A percentile compares a stretch with the other conserved stretches of the same genome.
These are phyloP conservation scores for Drosophila mayaguana DNA, from an alignment of 2,888 invertebrate genomes.

Conservation along the genomic window DNA sequence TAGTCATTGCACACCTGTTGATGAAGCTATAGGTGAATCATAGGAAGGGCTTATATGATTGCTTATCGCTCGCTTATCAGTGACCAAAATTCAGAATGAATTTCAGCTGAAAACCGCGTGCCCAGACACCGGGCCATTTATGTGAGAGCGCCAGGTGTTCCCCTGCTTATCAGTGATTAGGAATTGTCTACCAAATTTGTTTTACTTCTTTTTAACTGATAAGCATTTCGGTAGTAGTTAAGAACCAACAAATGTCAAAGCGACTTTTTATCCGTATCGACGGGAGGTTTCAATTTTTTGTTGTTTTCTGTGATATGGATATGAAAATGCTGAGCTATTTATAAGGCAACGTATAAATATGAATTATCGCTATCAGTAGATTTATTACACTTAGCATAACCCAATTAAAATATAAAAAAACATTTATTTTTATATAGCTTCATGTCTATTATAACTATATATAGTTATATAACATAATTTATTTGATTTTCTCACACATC, in stretches of 20 bases:
- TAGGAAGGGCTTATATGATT: neutral
- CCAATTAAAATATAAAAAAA: neutral
- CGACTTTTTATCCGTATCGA: neutral
- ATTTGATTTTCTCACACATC: neutral
- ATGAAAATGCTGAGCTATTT: slow-evolving; percentile 7
- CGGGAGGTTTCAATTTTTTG: neutral
- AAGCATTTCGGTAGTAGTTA: slow-evolving; percentile 14
- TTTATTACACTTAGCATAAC: too few species aligned
- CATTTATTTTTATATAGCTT: neutral
- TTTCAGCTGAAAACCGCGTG: neutral
- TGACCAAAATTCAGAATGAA: slow-evolving; percentile 56
- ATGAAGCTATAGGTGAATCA: slow-evolving; percentile 46
- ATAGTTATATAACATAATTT: neutral
- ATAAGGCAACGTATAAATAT: neutral
- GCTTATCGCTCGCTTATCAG: slow-evolving; percentile 45
- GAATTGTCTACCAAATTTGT: slow-evolving; percentile 42
- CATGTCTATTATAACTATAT: too few species aligned
- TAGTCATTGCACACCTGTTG: slow-evolving; percentile 46
- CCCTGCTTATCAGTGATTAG: slow-evolving; percentile 45
- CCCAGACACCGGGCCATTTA: slow-evolving; percentile 3
- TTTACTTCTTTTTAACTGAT: slow-evolving; percentile 29
- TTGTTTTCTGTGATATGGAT: neutral
- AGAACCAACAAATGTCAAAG: slow-evolving; percentile 4
- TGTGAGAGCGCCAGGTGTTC: slow-evolving; percentile 46
- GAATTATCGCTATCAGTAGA: neutral